A percentile compares a stretch with the other conserved stretches of the same genome.
Evolutionary conservation across 2,113 vertebrate genomes (phyloP).

Genomic region (Camelus bactrianus): DNA sequence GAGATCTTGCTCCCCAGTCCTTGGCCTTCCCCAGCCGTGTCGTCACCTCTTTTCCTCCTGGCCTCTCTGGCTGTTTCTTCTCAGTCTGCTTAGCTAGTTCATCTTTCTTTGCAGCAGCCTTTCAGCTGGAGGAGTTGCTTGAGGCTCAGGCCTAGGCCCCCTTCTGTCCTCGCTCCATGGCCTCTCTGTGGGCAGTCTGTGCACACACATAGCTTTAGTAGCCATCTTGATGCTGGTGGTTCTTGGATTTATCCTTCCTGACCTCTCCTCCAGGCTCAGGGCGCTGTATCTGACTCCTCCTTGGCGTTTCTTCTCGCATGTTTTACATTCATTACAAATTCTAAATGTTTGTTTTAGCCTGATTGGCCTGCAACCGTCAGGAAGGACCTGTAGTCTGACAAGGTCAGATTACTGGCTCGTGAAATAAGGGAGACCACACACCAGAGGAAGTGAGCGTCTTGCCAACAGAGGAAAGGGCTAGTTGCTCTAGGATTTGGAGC

Average conservation of each 20-base stretch:
- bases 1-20: background rate
- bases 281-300: background rate
- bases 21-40: background rate
- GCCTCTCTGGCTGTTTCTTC: background rate
- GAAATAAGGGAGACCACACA: background rate
- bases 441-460: background rate
- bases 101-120: background rate
- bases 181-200: background rate
- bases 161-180: accelerated
- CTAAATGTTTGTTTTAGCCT: background rate
- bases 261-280: background rate
- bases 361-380: background rate
- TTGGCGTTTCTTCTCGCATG: background rate
- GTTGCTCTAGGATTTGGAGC: background rate
- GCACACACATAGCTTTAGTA: background rate
- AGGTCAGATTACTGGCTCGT: background rate
- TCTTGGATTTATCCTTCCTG: background rate
- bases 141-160: background rate
- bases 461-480: background rate
- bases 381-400: background rate
- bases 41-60: background rate
- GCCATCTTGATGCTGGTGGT: background rate
- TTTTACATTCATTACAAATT: background rate
- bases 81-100: background rate
- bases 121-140: background rate